phyloP scores from a whole-genome alignment of 2,888 invertebrate genomes.

The Eristalis tenax region DNA sequence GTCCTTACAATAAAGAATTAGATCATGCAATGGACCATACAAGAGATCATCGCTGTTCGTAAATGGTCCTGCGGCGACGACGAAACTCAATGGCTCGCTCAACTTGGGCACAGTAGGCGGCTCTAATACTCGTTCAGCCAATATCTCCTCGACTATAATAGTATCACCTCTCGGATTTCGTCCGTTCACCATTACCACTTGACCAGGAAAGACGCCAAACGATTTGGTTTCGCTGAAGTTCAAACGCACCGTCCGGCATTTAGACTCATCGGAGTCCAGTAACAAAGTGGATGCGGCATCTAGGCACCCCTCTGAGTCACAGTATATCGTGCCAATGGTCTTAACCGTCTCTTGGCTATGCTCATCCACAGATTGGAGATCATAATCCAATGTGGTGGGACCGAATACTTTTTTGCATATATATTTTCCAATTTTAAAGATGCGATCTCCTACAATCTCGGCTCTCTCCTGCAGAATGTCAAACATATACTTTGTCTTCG shows the following conservation, averaged over 20 bases:
- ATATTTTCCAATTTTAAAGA: slow-evolving; percentile 77
- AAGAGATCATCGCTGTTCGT: slow-evolving; percentile 88
- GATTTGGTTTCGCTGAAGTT: slow-evolving; percentile 82
- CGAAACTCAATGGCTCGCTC: slow-evolving; percentile 84
- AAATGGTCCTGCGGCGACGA: slow-evolving; percentile 92
- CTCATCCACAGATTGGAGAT: slow-evolving; percentile 78
- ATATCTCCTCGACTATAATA: slow-evolving; percentile 86
- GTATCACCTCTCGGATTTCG: slow-evolving; percentile 87
- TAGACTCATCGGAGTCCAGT: slow-evolving; percentile 85
- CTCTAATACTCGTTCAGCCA: slow-evolving; percentile 82
- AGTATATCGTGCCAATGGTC: slow-evolving; percentile 87
- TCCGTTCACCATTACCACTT: slow-evolving; percentile 86
- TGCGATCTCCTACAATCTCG: slow-evolving; percentile 77
- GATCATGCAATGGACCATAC: slow-evolving; percentile 91
- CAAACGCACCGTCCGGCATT: slow-evolving; percentile 82
- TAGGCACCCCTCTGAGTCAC: slow-evolving; percentile 87
- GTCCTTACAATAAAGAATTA: slow-evolving; percentile 86
- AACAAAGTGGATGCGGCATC: slow-evolving; percentile 87
- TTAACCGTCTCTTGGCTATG: slow-evolving; percentile 77
- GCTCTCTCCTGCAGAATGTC: slow-evolving; percentile 78
- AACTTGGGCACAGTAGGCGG: slow-evolving; percentile 80
- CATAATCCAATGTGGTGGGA: slow-evolving; percentile 75
- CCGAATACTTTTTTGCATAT: slow-evolving; percentile 78
- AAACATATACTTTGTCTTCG: slow-evolving; percentile 81
- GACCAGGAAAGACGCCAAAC: slow-evolving; percentile 80